Evolutionary conservation across 1,140 invertebrate species (phyloP).

Genomic region (Panonychus citri): DNA sequence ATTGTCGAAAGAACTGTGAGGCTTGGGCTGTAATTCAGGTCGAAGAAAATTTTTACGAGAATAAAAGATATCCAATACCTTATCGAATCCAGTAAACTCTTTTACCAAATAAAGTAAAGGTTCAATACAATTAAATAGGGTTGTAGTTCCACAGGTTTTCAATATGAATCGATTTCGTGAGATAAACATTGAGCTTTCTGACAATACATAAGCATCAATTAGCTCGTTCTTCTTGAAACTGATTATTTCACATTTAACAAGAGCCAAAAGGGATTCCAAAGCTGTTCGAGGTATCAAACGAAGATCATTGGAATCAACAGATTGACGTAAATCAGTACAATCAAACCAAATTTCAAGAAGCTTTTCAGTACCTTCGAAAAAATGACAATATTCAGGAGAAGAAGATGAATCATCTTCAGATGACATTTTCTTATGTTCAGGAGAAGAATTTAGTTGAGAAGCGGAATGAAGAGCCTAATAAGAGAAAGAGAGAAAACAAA

Average conservation of each 20-base stretch:
- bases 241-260: slow-evolving; percentile 87
- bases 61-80: slow-evolving; percentile 65
- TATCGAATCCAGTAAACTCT: slow-evolving; percentile 56
- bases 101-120: slow-evolving; percentile 59
- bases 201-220: slow-evolving; percentile 86
- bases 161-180: slow-evolving; percentile 76
- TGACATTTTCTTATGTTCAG: too few species aligned
- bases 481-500: too few species aligned
- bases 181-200: slow-evolving; percentile 96
- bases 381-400: slow-evolving; percentile 20
- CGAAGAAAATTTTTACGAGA: slow-evolving; percentile 85
- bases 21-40: slow-evolving; percentile 62
- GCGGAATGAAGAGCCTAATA: too few species aligned
- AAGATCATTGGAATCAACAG: not conserved
- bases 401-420: not conserved
- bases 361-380: slow-evolving; percentile 93
- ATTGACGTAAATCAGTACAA: not conserved
- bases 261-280: slow-evolving; percentile 63
- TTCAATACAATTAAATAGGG: slow-evolving; percentile 71
- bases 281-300: slow-evolving; percentile 34
- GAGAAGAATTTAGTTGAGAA: too few species aligned
- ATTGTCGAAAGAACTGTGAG: slow-evolving; percentile 65
- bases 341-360: slow-evolving; percentile 87
- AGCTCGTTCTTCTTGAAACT: slow-evolving; percentile 64
- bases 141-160: slow-evolving; percentile 95